phyloP scores from a whole-genome alignment of 2,888 invertebrate genomes.

The Eretmocerus hayati region DNA sequence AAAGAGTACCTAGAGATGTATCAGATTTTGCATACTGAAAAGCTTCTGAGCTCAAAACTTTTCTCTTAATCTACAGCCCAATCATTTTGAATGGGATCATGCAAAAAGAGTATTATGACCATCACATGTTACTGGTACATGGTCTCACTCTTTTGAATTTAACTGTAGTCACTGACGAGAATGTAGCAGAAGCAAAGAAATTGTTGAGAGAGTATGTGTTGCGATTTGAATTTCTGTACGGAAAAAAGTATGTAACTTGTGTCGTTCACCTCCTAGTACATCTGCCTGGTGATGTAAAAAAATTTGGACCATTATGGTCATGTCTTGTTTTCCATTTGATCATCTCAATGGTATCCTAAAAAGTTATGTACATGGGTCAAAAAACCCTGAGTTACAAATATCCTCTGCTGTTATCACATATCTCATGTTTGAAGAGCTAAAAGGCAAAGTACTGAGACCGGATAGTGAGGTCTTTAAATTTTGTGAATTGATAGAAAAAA shows the following conservation, averaged over 20 bases:
- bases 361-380: constrained; percentile 21
- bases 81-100: not conserved
- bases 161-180: not conserved
- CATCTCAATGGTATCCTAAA: constrained; percentile 21
- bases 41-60: not conserved
- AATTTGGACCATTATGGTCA: constrained; percentile 21
- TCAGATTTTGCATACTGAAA: not conserved
- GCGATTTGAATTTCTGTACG: constrained; percentile 21
- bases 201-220: not conserved
- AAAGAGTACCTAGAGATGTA: not conserved
- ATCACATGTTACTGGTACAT: not conserved
- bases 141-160: not conserved
- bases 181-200: not conserved
- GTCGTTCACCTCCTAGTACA: constrained; percentile 25
- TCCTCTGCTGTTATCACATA: not conserved
- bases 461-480: too few relatives aligned
- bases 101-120: not conserved
- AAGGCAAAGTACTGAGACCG: too few relatives aligned
- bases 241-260: constrained; percentile 19
- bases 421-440: too few relatives aligned
- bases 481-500: too few relatives aligned
- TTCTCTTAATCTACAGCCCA: not conserved
- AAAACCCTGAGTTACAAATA: constrained; percentile 17
- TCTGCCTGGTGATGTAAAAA: constrained; percentile 15
- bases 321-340: constrained; percentile 24